Evolutionary conservation across 2,797 vertebrate genomes (phyloP).

Genomic region (Spea hammondii): DNA sequence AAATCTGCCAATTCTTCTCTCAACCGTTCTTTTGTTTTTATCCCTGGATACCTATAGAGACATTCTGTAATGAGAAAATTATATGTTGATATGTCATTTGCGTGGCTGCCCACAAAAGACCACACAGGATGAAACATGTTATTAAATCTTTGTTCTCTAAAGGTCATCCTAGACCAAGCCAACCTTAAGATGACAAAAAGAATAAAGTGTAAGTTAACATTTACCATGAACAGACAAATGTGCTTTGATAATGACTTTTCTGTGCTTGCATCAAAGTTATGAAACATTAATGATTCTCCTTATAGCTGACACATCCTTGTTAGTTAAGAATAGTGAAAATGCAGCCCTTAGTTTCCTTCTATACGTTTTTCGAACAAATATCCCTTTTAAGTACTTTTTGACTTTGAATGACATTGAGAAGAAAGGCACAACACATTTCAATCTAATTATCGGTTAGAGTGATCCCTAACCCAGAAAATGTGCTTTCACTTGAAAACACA

Average conservation of each 20-base stretch:
- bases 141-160: background rate
- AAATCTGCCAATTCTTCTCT: too few relatives aligned
- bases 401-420: conserved; percentile 4
- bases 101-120: background rate
- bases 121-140: background rate
- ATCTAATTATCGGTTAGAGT: conserved; percentile 6
- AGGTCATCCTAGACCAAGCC: too few relatives aligned
- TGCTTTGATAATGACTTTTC: conserved; percentile 8
- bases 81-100: background rate
- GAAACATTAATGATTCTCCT: background rate
- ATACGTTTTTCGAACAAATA: background rate
- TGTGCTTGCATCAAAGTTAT: background rate
- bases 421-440: background rate
- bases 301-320: background rate
- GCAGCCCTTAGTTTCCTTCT: background rate
- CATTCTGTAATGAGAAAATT: background rate
- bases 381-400: background rate
- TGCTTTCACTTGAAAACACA: background rate
- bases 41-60: too few relatives aligned
- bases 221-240: conserved; percentile 1
- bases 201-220: background rate
- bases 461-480: background rate
- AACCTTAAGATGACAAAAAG: background rate
- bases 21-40: too few relatives aligned
- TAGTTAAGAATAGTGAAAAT: background rate